Conservation (phyloP, 2,113 vertebrate genomes). For the Mastomys coucha region DNA sequence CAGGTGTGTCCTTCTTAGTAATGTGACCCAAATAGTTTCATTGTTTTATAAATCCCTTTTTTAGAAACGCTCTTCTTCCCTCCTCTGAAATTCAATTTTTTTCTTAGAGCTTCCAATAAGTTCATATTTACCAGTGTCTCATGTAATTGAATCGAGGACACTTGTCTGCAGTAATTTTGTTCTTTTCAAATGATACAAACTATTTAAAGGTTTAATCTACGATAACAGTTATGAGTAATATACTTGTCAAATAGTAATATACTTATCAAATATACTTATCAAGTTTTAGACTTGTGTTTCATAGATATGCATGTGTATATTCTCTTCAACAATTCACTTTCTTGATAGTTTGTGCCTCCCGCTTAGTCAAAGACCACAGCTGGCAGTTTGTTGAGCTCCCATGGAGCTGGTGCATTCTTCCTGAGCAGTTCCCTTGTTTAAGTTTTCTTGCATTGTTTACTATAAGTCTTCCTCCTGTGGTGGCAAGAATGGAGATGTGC, state of each 20-base stretch:
- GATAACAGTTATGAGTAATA: background rate
- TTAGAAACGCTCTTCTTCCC: background rate
- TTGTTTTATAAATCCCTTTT: background rate
- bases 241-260: background rate
- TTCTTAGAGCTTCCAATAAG: background rate
- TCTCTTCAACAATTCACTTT: slow-evolving; percentile 44
- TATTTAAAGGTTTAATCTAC: slow-evolving; percentile 29
- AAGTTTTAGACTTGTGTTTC: slow-evolving; percentile 23
- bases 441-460: background rate
- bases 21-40: background rate
- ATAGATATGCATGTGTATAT: background rate
- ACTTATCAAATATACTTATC: background rate
- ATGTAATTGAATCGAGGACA: background rate
- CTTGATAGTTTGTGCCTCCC: background rate
- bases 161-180: background rate
- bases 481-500: background rate
- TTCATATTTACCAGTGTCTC: background rate
- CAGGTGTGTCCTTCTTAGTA: background rate
- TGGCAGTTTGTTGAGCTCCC: background rate
- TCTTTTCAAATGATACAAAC: background rate
- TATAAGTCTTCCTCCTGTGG: background rate
- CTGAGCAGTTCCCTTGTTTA: background rate
- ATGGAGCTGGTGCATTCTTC: background rate
- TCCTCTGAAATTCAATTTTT: background rate
- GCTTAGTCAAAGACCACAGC: background rate